Evolutionary conservation across 2,797 vertebrate species (phyloP).

Genomic region (Knipowitschia caucasica): DNA sequence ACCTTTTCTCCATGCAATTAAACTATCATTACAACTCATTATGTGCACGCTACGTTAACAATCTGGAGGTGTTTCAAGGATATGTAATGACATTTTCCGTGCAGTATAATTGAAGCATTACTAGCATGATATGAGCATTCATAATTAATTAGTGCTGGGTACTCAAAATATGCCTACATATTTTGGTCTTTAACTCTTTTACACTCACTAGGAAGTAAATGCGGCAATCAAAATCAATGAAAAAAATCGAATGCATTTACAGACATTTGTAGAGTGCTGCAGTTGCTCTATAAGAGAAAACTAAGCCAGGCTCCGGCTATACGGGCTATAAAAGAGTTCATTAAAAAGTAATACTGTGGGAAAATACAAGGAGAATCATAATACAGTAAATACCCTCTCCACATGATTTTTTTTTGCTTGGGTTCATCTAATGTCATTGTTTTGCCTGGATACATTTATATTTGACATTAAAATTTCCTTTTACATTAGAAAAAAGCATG

Average conservation of each 20-base stretch:
- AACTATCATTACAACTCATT: neutral
- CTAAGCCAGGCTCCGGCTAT: neutral
- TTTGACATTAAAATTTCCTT: too few species aligned
- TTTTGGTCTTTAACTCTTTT: conserved; percentile 32
- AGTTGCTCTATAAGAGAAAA: neutral
- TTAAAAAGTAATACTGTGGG: neutral
- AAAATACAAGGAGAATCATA: neutral
- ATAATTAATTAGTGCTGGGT: conserved; percentile 31
- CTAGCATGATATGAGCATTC: conserved; percentile 11
- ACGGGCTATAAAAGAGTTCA: neutral
- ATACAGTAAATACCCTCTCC: too few species aligned
- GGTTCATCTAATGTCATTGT: too few species aligned
- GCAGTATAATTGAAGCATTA: neutral
- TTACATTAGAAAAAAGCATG: too few species aligned
- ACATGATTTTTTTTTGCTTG: too few species aligned
- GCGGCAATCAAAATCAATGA: conserved; percentile 19
- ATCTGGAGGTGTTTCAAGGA: neutral
- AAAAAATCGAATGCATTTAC: conserved; percentile 25
- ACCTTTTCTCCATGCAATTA: neutral
- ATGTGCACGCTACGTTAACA: neutral
- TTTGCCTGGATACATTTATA: too few species aligned
- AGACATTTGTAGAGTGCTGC: neutral
- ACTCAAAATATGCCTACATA: conserved; percentile 8
- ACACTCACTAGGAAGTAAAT: conserved; percentile 37
- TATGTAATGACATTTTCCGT: neutral